A percentile compares a stretch with the other conserved stretches of the same genome.
Evolutionary conservation across 2,113 vertebrate species (phyloP).

Genomic region (Sander vitreus): DNA sequence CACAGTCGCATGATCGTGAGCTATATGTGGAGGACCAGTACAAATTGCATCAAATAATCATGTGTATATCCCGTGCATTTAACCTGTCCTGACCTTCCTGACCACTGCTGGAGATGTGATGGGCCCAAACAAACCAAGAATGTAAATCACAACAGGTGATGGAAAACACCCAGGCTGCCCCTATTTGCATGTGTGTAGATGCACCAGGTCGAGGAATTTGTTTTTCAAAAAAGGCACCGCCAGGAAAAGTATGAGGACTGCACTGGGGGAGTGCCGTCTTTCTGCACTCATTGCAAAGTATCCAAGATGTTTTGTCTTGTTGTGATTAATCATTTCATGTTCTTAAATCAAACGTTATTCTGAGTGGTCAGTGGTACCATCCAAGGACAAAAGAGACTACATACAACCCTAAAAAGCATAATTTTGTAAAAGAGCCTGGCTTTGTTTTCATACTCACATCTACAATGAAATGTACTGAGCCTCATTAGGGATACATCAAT

Average conservation of each 20-base stretch:
- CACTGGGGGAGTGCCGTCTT: not conserved
- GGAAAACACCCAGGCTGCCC: constrained; percentile 78
- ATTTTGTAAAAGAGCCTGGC: not conserved
- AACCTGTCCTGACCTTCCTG: constrained; percentile 50
- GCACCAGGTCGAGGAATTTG: constrained; percentile 77
- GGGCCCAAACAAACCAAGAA: constrained; percentile 64
- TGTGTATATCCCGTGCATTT: constrained; percentile 5
- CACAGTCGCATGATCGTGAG: not conserved
- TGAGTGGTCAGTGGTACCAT: not conserved
- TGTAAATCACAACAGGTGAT: constrained; percentile 82
- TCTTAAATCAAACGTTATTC: not conserved
- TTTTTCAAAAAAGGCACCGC: constrained; percentile 82
- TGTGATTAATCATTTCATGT: not conserved
- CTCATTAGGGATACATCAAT: not conserved
- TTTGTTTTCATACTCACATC: constrained; percentile 18
- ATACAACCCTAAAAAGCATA: not conserved
- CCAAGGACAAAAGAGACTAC: constrained; percentile 5
- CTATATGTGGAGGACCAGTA: not conserved
- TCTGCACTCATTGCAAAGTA: not conserved
- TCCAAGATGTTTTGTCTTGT: not conserved
- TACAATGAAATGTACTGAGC: not conserved
- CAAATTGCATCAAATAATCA: not conserved
- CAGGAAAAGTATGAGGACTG: constrained; percentile 12
- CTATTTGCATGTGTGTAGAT: constrained; percentile 83
- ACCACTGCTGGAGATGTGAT: constrained; percentile 25